Base-by-base conservation (phyloP, 2,888 invertebrate species). In the Tenthredo notha region DNA sequence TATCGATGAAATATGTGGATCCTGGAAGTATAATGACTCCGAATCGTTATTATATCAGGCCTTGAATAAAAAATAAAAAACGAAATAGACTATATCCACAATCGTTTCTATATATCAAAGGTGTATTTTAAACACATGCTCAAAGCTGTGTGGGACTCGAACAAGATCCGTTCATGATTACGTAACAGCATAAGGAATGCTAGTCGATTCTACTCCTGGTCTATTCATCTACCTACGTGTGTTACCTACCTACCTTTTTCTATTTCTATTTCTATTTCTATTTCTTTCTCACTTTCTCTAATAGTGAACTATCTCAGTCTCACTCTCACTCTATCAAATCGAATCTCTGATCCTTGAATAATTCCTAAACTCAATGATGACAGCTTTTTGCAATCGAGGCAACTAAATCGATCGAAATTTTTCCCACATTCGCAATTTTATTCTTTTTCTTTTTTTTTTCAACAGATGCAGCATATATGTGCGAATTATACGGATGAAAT, bases 151-250 rank as follows among this genome's bases (percentile, higher is more conserved):
- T 80, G 80, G 80, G 80, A 80, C 50, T 58, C 37, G 80, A 80
- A 80, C 80, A 40, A 80, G 61, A 80, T 80, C 37, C 80, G 61
- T 61, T 61, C 37, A 61, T 40, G 61, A 80, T 80, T 80, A 40
- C 80, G 80, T 21, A 80, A 80, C 58, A 12, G 9, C 40, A 21
- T 25, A 40, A 74, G 80, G 80, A 80, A 80, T 80, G 80, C 80
- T 40, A 40, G 37, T 80, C 58, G 12, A 80, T 58, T 40, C 77
- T 58, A 77, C 18, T 77, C 77, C 25, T 33, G 33, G 37, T 72
- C 72, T 74, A 50, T 50, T 54, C 37, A 33, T 77, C 77, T 50
- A 50, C 37, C 61, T 80, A 40, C 29, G 37, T 58, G 37, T 33
- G 10, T 58, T 25, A 29, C 9, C 77, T 54, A 54, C 47, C 77